A percentile compares a stretch with the other conserved stretches of the same genome.
These are phyloP conservation scores for Remorina albescens DNA, from an alignment of 2,797 vertebrate species.

Conservation along the genomic window DNA sequence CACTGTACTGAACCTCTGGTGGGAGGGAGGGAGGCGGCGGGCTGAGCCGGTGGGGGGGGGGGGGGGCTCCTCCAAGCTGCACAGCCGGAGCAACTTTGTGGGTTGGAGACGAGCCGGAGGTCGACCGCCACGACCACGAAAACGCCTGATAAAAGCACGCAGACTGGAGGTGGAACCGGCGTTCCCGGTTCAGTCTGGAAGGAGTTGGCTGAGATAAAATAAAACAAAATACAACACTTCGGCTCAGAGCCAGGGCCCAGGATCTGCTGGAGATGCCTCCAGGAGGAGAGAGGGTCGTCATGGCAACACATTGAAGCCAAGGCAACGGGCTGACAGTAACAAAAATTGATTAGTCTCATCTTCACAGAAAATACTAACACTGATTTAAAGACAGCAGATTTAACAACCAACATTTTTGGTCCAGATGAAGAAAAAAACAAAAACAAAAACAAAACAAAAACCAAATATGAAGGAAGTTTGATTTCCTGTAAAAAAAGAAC, in stretches of 20 bases:
- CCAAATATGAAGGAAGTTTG: too few species aligned
- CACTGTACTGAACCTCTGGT: conserved; percentile 12
- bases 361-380: too few species aligned
- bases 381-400: too few species aligned
- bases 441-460: too few species aligned
- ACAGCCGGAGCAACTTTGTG: neutral
- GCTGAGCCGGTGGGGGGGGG: conserved; percentile 56
- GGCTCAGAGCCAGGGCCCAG: too few species aligned
- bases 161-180: neutral
- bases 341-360: neutral
- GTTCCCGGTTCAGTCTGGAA: too few species aligned
- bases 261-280: neutral
- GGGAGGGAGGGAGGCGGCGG: conserved; percentile 14
- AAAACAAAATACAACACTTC: too few species aligned
- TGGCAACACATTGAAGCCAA: neutral
- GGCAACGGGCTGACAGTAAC: neutral
- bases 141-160: neutral
- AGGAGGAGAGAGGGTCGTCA: too few species aligned
- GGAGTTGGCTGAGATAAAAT: neutral
- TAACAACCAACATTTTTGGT: too few species aligned
- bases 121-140: neutral
- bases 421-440: too few species aligned
- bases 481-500: too few species aligned
- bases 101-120: neutral
- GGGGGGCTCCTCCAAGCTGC: conserved; percentile 38